Conservation (phyloP, 1,140 invertebrate genomes). For the Rhagoletis pomonella region DNA sequence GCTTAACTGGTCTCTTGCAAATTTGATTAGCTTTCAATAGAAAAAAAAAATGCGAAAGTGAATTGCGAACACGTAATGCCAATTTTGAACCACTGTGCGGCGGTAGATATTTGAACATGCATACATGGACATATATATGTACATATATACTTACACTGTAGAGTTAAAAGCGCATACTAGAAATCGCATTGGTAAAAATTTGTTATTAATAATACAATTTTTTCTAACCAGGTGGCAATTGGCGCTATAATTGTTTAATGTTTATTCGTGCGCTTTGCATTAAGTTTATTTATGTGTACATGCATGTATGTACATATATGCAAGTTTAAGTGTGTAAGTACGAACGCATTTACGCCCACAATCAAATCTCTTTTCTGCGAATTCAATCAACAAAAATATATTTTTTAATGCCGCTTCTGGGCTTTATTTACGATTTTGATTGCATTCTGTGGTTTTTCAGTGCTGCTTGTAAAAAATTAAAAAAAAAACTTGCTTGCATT, state of each 20-base stretch:
- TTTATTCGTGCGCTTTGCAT: slow-evolving; percentile 29
- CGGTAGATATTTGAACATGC: too few relatives aligned
- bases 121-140: too few relatives aligned
- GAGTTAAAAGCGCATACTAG: too few relatives aligned
- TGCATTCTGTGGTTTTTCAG: slow-evolving; percentile 29
- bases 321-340: neutral
- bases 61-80: too few relatives aligned
- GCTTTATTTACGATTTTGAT: slow-evolving; percentile 38
- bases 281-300: neutral
- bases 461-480: neutral
- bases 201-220: slow-evolving; percentile 29
- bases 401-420: slow-evolving; percentile 36
- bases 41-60: too few relatives aligned
- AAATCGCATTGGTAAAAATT: neutral
- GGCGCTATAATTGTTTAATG: slow-evolving; percentile 22
- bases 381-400: slow-evolving; percentile 37
- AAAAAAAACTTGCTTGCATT: neutral
- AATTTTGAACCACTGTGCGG: too few relatives aligned
- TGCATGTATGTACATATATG: neutral
- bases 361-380: neutral
- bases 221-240: slow-evolving; percentile 51
- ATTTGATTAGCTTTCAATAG: too few relatives aligned
- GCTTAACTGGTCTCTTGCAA: too few relatives aligned
- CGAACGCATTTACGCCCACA: neutral
- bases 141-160: too few relatives aligned